Evolutionary conservation across 2,113 vertebrate species (phyloP), one percentile per base, ranked within the genome.

Genomic region (Paralichthys olivaceus): DNA sequence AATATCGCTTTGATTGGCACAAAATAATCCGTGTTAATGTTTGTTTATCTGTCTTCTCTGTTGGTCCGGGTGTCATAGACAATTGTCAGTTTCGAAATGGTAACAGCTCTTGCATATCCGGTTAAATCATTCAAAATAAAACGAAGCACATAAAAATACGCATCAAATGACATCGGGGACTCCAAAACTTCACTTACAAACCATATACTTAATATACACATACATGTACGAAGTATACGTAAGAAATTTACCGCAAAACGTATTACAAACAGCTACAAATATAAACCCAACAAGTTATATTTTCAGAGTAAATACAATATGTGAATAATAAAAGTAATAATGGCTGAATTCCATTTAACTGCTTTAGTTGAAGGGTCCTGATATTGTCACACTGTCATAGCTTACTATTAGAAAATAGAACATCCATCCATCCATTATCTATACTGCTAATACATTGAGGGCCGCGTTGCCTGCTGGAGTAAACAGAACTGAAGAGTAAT

Each of bases 21-120:
- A 15, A 43, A 80, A 64, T 0, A 45, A n/a, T 19, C 12, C 6
- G 17, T 47, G 5, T 17, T 14, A 20, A 22, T 11, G 55, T 25
- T 85, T 88, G 82, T 78, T 78, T 84, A 67, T 65, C 23, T 60
- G 49, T 29, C 40, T 43, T 19, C 37, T 60, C 53, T 26, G 2
- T 17, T 56, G 61, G 28, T 58, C 55, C 45, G 43, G 65, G n/a
- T 59, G 22, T 65, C 0, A 49, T 4, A 20, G 1, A 49, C 32
- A 9, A n/a, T 2, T 22, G 40, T 49, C 51, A 26, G 11, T 5
- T 20, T 14, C 0, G 0, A 23, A n/a, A n/a, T 4, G 12, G 23
- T 20, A 34, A 69, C 17, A 23, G 1, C n/a, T n/a, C 2, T 14
- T 26, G 7, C 17, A 5, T 1, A 68, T 87, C 87, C 78, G 75